Evolutionary conservation across 2,113 vertebrate species (phyloP).

Genomic region (Gallinago undulata): DNA sequence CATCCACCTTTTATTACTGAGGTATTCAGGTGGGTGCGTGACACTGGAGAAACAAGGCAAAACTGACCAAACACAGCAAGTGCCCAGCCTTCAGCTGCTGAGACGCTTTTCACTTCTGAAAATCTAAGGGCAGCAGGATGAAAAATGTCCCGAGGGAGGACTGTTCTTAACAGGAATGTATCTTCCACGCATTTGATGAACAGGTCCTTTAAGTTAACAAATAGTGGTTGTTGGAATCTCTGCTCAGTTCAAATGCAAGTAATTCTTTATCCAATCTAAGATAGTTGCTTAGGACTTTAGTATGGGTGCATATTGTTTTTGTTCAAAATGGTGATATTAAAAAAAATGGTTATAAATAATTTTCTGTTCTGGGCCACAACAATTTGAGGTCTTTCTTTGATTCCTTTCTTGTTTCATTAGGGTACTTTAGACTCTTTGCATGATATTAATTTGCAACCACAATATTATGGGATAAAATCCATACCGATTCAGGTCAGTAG

Average conservation of each 20-base stretch:
- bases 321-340: neutral
- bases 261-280: neutral
- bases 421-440: neutral
- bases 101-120: neutral
- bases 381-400: neutral
- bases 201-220: neutral
- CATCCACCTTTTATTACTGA: neutral
- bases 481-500: neutral
- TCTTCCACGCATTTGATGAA: neutral
- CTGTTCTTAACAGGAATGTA: neutral
- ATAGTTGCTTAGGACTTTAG: neutral
- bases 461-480: neutral
- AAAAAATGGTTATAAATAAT: neutral
- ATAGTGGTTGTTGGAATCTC: too few species aligned
- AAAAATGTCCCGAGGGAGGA: neutral
- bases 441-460: neutral
- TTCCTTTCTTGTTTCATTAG: neutral
- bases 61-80: neutral
- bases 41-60: neutral
- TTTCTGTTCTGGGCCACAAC: neutral
- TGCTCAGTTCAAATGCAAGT: too few species aligned
- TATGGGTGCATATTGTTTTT: neutral
- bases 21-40: fast-evolving
- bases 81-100: neutral
- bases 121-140: neutral